Evolutionary conservation across 2,888 invertebrate genomes (phyloP), one percentile per base, ranked within the genome.

Genomic region (Diplazon laetatorius): DNA sequence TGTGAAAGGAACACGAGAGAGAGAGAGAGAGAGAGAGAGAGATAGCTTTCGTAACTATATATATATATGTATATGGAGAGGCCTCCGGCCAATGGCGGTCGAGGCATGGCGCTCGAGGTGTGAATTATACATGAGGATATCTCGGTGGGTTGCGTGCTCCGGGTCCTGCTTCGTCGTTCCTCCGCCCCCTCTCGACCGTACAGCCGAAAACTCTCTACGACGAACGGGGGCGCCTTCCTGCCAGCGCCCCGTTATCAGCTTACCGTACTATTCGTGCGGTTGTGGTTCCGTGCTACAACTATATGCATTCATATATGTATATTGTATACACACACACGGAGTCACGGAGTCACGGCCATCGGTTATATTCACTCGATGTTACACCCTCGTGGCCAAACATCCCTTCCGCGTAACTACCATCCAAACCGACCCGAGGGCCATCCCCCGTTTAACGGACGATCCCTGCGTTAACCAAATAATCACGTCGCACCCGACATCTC

Each of bases 61-160:
- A 8, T 59, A 42, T 57, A 25, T 37, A 59, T 46, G 63, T 55
- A 78, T 82, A 72, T 72, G 72, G 74, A 81, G 80, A 76, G 86
- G 81, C 82, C 83, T 82, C 83, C 84, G 85, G 84, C 90, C 90
- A 90, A 90, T 90, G 85, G 88, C 87, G 82, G 85, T 75, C 82
- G 76, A 89, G 87, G 83, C 86, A 90, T 90, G 90, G 90, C 90
- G 90, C 86, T 89, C 88, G 87, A 90, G 88, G 90, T 90, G 90
- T 90, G 89, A 90, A 90, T 90, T 90, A 90, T 90, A 90, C 90
- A 90, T 90, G 90, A 90, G 89, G 80, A 87, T 86, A 87, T 84
- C 83, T 83, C 74, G 78, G 62, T 72, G 57, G 62, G 80, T 66
- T 50, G 14, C 69, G 65, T 52, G 63, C 76, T 73, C 76, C 30